phyloP scores from a whole-genome alignment of 2,888 invertebrate genomes.

The Cosmorhoe ocellata region DNA sequence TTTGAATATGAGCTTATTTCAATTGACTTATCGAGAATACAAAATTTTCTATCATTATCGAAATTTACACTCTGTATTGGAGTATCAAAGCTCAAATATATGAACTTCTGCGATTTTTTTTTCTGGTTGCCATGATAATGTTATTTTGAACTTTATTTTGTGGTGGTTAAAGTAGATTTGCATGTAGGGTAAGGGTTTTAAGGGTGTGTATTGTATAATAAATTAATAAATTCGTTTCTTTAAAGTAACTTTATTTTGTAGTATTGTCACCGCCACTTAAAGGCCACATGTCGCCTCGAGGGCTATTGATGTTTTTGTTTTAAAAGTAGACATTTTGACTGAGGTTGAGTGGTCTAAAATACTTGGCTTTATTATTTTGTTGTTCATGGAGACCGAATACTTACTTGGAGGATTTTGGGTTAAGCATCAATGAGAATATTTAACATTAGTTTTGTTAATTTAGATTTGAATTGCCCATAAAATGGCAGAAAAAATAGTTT shows the following conservation, averaged over 20 bases:
- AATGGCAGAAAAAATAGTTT: too few species aligned
- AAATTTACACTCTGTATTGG: conserved; percentile 11
- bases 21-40: conserved; percentile 60
- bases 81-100: conserved; percentile 6
- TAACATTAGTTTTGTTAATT: too few species aligned
- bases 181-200: conserved; percentile 24
- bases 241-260: conserved; percentile 79
- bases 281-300: conserved; percentile 80
- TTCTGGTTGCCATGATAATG: background rate
- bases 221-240: conserved; percentile 69
- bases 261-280: conserved; percentile 80
- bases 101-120: background rate
- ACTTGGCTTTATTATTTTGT: conserved; percentile 8
- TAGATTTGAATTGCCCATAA: too few species aligned
- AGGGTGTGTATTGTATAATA: conserved; percentile 44
- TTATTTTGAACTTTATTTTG: conserved; percentile 29
- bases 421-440: too few species aligned
- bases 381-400: background rate
- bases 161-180: conserved; percentile 18
- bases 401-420: too few species aligned
- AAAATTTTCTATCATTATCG: conserved; percentile 7
- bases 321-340: conserved; percentile 41
- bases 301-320: conserved; percentile 67
- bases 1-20: conserved; percentile 79
- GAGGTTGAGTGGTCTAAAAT: conserved; percentile 36